phyloP scores from a whole-genome alignment of 2,113 vertebrate genomes.

The Phalacrocorax aristotelis region DNA sequence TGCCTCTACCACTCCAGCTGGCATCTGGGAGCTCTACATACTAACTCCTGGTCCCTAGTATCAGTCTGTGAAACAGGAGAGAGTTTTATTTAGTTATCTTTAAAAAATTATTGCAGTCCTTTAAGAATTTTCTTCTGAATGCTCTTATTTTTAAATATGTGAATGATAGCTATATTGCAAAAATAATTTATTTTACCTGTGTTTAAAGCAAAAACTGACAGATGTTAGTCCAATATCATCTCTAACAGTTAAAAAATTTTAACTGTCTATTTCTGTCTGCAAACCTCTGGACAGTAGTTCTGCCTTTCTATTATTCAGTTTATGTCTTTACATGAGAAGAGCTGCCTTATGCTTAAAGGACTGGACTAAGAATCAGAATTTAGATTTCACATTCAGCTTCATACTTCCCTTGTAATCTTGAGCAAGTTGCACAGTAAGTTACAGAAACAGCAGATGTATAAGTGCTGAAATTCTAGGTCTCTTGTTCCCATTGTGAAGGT shows the following conservation, averaged over 20 bases:
- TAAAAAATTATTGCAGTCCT: background rate
- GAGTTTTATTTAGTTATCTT: background rate
- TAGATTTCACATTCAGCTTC: background rate
- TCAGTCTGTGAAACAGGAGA: background rate
- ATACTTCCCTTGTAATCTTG: background rate
- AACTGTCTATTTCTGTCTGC: background rate
- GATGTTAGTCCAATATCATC: background rate
- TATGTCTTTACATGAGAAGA: background rate
- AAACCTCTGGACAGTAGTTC: background rate
- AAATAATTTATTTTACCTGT: background rate
- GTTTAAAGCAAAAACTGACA: background rate
- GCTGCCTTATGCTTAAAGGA: background rate
- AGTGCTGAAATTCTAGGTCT: background rate
- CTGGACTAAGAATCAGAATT: background rate
- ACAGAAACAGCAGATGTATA: background rate
- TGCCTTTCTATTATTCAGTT: background rate
- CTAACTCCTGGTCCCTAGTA: background rate
- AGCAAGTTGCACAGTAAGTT: background rate
- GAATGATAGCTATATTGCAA: background rate
- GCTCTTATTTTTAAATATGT: background rate
- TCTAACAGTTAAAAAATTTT: background rate
- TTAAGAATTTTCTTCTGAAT: background rate
- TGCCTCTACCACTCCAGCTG: background rate
- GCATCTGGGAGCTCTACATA: background rate
- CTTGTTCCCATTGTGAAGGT: background rate